Evolutionary conservation across 2,888 invertebrate species (phyloP).

Genomic region (Trisateles emortualis): DNA sequence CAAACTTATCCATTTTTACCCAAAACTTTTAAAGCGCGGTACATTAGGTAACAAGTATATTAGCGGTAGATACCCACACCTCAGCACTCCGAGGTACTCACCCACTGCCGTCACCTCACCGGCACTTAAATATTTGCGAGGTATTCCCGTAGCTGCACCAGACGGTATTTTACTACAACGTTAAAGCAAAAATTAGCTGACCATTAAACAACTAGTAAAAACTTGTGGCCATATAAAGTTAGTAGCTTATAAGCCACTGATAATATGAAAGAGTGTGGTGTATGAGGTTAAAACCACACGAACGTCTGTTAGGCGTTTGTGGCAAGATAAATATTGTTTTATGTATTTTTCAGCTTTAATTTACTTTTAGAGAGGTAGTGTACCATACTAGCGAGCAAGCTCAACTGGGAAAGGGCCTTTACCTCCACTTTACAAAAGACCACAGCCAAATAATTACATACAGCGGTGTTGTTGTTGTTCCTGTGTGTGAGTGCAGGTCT

Average conservation of each 20-base stretch:
- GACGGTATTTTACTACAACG: not conserved
- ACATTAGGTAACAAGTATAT: not conserved
- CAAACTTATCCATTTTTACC: not conserved
- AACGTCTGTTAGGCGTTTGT: not conserved
- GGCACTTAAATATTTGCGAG: not conserved
- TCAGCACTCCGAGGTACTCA: not conserved
- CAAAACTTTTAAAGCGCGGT: not conserved
- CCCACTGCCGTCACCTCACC: not conserved
- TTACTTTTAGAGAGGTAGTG: too few species aligned
- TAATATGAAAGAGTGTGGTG: not conserved
- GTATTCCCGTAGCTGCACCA: not conserved
- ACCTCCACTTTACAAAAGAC: too few species aligned
- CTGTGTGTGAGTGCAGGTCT: too few species aligned
- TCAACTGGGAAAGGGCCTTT: too few species aligned
- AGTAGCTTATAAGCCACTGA: not conserved
- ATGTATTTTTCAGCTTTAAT: too few species aligned
- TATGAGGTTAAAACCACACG: slow-evolving; percentile 5
- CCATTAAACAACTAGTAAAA: not conserved
- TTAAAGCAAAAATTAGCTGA: not conserved
- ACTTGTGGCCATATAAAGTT: not conserved
- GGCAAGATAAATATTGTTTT: not conserved
- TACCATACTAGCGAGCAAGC: too few species aligned
- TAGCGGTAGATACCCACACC: not conserved
- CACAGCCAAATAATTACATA: too few species aligned
- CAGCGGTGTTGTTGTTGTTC: too few species aligned